Evolutionary conservation across 37 sponge, comb jelly and placozoan species (phyloP).

Genomic region (Petrosia ficiformis): DNA sequence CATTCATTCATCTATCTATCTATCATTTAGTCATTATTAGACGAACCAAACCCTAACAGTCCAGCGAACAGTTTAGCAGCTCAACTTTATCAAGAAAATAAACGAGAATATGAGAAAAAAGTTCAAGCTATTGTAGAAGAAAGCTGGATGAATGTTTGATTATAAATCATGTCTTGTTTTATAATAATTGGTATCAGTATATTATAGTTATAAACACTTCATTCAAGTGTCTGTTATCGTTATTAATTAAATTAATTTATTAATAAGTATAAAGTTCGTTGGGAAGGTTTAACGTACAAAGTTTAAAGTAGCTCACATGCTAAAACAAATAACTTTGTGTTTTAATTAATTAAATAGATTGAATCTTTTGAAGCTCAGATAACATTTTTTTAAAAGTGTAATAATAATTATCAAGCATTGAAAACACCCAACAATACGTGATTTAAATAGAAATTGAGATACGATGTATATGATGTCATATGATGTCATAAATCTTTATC

Average conservation of each 20-base stretch:
- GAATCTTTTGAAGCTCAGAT: too few species aligned
- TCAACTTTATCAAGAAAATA: constrained; percentile 98
- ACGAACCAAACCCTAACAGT: constrained; percentile 99
- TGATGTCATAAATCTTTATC: constrained; percentile 36
- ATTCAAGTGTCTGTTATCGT: too few species aligned
- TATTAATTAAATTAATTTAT: constrained; percentile 1
- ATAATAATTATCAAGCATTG: too few species aligned
- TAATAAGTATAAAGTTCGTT: background rate
- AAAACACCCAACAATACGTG: too few species aligned
- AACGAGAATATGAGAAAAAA: constrained; percentile 97
- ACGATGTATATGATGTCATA: too few species aligned
- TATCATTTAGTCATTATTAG: constrained; percentile 81
- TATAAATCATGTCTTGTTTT: background rate
- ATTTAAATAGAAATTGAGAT: too few species aligned
- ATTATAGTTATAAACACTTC: too few species aligned
- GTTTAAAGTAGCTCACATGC: background rate
- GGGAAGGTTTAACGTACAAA: background rate
- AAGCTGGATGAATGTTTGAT: constrained; percentile 82
- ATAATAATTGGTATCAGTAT: background rate
- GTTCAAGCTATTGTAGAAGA: constrained; percentile 97
- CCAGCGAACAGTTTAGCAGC: constrained; percentile 99
- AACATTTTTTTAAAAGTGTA: too few species aligned
- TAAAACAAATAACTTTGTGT: too few species aligned
- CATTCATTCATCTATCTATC: background rate
- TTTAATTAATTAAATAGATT: too few species aligned